Evolutionary conservation across 2,113 vertebrate species (phyloP).

Genomic region (Pipa parva): DNA sequence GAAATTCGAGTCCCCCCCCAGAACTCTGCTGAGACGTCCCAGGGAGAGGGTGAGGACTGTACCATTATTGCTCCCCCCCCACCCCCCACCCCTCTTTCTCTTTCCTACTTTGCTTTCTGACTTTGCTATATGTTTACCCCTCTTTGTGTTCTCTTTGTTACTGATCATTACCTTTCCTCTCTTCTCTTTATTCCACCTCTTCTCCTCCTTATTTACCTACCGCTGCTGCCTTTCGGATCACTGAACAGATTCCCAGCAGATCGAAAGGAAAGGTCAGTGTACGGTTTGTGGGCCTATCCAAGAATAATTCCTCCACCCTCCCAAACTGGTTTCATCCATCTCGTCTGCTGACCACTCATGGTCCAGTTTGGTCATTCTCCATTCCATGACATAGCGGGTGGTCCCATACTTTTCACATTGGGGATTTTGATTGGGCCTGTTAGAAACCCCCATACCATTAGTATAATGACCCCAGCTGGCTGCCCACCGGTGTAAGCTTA

Average conservation of each 20-base stretch:
- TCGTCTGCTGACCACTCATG: too few relatives aligned
- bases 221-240: not conserved
- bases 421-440: too few relatives aligned
- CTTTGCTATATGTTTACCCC: not conserved
- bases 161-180: conserved; percentile 11
- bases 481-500: too few relatives aligned
- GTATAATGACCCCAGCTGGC: too few relatives aligned
- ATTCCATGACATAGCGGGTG: too few relatives aligned
- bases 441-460: too few relatives aligned
- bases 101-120: not conserved
- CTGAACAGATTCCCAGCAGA: conserved; percentile 61
- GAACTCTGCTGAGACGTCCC: conserved; percentile 10
- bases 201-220: not conserved
- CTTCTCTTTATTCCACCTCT: conserved; percentile 5
- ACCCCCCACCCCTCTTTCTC: not conserved
- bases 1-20: conserved; percentile 53
- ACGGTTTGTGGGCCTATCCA: not conserved
- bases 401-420: too few relatives aligned
- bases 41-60: conserved; percentile 41
- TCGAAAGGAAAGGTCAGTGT: conserved; percentile 66
- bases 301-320: too few relatives aligned
- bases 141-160: not conserved
- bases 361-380: too few relatives aligned
- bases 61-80: not conserved
- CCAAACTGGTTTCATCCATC: too few relatives aligned